Conservation (phyloP, 2,888 invertebrate species). For the Trichacis sp. region DNA sequence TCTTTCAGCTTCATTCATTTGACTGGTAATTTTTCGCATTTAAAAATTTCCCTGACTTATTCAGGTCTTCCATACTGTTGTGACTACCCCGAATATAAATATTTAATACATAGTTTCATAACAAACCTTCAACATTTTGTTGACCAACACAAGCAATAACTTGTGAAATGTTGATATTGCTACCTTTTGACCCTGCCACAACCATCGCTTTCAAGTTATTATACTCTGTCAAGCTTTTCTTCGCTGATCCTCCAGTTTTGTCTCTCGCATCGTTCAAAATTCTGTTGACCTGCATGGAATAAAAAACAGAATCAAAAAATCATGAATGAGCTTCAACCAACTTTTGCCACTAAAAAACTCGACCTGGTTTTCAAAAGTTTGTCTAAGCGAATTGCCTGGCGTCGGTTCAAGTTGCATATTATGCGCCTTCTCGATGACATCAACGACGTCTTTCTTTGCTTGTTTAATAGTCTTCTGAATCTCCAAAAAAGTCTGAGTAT, state of each 20-base stretch:
- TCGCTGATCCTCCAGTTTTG: conserved; percentile 99
- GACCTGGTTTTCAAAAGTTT: conserved; percentile 99
- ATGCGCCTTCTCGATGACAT: conserved; percentile 99
- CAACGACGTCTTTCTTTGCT: conserved; percentile 99
- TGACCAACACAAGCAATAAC: conserved; percentile 99
- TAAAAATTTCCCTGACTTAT: too few relatives aligned
- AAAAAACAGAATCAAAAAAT: background rate
- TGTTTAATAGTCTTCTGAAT: conserved; percentile 98
- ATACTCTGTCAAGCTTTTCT: conserved; percentile 98
- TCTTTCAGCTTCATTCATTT: too few relatives aligned
- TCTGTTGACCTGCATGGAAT: conserved; percentile 82
- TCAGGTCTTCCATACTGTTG: too few relatives aligned
- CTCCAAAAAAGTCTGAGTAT: conserved; percentile 97
- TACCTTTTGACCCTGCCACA: conserved; percentile 98
- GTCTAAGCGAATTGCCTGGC: conserved; percentile 97
- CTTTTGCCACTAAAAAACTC: too few relatives aligned
- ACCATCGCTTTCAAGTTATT: conserved; percentile 99
- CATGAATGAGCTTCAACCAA: too few relatives aligned
- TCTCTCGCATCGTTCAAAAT: conserved; percentile 99
- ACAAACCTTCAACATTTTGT: conserved; percentile 90
- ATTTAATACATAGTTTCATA: too few relatives aligned
- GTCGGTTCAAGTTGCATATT: conserved; percentile 99
- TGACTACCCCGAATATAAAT: too few relatives aligned
- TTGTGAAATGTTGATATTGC: conserved; percentile 85
- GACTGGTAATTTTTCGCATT: too few relatives aligned